A percentile compares a stretch with the other conserved stretches of the same genome.
These are phyloP conservation scores for Hedya salicella DNA, from an alignment of 2,888 invertebrate genomes.

Conservation along the genomic window DNA sequence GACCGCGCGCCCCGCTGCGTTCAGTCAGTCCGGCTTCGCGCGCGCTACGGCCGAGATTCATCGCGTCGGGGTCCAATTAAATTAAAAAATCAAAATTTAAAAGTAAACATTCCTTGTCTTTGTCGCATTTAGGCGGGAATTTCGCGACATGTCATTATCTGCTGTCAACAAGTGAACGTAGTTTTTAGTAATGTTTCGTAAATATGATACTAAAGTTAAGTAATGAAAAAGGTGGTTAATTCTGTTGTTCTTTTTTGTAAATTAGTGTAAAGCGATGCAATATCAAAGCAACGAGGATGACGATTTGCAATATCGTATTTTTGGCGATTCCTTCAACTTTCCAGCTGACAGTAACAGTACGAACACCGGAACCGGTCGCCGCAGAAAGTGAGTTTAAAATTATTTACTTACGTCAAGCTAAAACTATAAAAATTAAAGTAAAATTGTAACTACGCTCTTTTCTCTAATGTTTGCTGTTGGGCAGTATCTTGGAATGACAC, in stretches of 20 bases:
- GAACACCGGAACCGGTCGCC: constrained; percentile 58
- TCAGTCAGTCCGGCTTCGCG: constrained; percentile 73
- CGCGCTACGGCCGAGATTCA: constrained; percentile 70
- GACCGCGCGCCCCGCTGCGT: constrained; percentile 46
- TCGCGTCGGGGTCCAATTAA: constrained; percentile 51
- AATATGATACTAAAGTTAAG: constrained; percentile 75
- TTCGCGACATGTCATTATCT: constrained; percentile 36
- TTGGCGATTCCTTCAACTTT: constrained; percentile 80
- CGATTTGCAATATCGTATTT: constrained; percentile 83
- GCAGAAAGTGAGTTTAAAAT: constrained; percentile 72
- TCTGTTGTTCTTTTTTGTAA: constrained; percentile 62
- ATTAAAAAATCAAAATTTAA: constrained; percentile 46
- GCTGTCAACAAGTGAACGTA: constrained; percentile 33
- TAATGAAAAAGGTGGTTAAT: constrained; percentile 75
- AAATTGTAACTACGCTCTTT: no score
- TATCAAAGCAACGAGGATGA: constrained; percentile 81
- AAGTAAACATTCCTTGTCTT: constrained; percentile 46
- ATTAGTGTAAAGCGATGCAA: constrained; percentile 82
- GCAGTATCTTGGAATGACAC: no score
- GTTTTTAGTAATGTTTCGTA: constrained; percentile 58
- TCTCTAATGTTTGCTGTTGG: no score
- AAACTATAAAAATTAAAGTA: not conserved
- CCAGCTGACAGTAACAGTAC: constrained; percentile 60
- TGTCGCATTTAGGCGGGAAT: constrained; percentile 51
- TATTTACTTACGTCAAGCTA: constrained; percentile 44